phyloP scores from a whole-genome alignment of 2,888 invertebrate genomes.

The Unio pictorum region DNA sequence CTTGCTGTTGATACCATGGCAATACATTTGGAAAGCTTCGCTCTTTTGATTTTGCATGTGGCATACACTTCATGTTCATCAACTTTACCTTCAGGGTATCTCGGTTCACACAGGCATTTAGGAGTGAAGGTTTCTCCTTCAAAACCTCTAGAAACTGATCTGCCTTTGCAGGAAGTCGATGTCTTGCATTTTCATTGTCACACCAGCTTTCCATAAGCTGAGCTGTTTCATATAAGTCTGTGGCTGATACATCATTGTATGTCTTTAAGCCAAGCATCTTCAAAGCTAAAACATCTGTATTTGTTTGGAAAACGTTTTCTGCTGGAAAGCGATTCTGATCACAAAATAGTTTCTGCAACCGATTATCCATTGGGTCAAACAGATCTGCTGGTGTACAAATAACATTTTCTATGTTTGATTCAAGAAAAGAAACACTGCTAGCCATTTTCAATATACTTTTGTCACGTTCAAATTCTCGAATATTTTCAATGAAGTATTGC shows the following conservation, averaged over 20 bases:
- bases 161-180: too few species aligned
- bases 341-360: conserved; percentile 4
- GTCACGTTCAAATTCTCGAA: background rate
- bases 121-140: too few species aligned
- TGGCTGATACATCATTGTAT: background rate
- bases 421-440: conserved; percentile 12
- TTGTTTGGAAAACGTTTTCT: background rate
- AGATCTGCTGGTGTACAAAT: conserved; percentile 10
- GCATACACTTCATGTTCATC: conserved; percentile 6
- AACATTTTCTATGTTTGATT: background rate
- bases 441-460: conserved; percentile 1
- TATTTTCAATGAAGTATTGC: conserved; percentile 8
- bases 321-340: conserved; percentile 11
- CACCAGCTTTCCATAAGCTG: too few species aligned
- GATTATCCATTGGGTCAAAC: conserved; percentile 9
- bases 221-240: conserved; percentile 8
- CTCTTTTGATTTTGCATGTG: background rate
- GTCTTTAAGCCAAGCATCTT: conserved; percentile 12
- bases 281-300: background rate
- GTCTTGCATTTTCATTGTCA: too few species aligned
- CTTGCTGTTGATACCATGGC: conserved; percentile 6
- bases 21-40: conserved; percentile 3
- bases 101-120: too few species aligned
- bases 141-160: too few species aligned
- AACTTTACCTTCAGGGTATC: too few species aligned